Conservation (phyloP, 2,113 vertebrate genomes). For the Mustelus asterias region DNA sequence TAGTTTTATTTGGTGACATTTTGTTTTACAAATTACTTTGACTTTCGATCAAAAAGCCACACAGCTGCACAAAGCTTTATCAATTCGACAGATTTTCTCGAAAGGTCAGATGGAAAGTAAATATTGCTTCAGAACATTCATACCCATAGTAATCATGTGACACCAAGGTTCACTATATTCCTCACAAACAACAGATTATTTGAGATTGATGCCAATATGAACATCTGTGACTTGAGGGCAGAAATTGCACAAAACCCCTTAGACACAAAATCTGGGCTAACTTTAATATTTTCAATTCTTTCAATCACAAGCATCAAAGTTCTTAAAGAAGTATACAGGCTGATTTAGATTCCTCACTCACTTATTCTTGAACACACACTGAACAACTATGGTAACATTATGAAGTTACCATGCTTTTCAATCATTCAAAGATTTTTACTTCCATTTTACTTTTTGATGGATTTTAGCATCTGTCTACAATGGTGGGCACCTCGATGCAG, state of each 20-base stretch:
- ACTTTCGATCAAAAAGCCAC: background rate
- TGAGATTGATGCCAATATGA: background rate
- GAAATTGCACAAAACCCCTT: background rate
- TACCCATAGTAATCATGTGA: background rate
- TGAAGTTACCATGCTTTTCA: background rate
- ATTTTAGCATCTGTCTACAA: background rate
- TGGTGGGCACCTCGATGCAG: background rate
- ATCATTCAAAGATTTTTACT: background rate
- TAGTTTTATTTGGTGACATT: background rate
- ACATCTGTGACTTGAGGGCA: background rate
- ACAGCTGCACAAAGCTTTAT: background rate
- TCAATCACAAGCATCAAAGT: background rate
- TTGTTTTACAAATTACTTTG: background rate
- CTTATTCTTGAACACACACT: background rate
- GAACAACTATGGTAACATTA: background rate
- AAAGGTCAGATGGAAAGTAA: background rate
- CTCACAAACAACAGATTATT: background rate
- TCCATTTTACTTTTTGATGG: background rate
- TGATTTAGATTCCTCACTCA: background rate
- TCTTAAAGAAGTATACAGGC: background rate
- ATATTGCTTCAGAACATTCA: background rate
- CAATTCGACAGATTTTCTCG: background rate
- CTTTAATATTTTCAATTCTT: background rate
- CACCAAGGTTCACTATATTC: background rate
- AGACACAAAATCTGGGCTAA: background rate